Evolutionary conservation across 2,888 invertebrate genomes (phyloP), one percentile per base, ranked within the genome.

Genomic region (Halictus ligatus): DNA sequence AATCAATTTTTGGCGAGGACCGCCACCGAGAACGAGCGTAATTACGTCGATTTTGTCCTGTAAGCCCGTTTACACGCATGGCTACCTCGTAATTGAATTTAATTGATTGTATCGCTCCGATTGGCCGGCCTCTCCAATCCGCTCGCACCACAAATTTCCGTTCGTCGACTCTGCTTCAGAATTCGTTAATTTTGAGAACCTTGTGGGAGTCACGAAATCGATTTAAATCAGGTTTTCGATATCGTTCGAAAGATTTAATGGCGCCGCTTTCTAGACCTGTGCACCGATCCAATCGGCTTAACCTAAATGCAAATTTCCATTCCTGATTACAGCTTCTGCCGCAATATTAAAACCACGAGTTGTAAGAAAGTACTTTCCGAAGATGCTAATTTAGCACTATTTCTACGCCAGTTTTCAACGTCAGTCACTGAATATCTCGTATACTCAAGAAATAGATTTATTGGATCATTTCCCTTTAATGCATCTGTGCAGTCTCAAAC

Each of bases 41-140:
- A 89, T 89, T 86, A 82, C 89, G 82, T 60, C 88, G 86, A 85
- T 77, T 86, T 81, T 69, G 78, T 82, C 82, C 71, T n/a, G 89
- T 83, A 82, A 89, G 78, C 83, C 46, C 67, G 88, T 72, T 69
- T 67, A 80, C 78, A 72, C 78, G 82, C 83, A 85, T 60, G 85
- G 80, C 81, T 80, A 83, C 50, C 83, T 75, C 80, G 81, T 80
- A 85, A 89, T 89, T 78, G 89, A 85, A 89, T 87, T 83, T 87
- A 87, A 87, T 89, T 80, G 79, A 89, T 89, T 86, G 85, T 89
- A 87, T 89, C 85, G 85, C 73, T 18, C n/a, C 78, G 64, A 78
- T 72, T 78, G 48, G 25, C 15, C 69, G 18, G 12, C 21, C 54
- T 29, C 54, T 50, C 25, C n/a, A 15, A 43, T 50, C 4, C 29